phyloP scores from a whole-genome alignment of 2,113 vertebrate genomes.

The Syngnathus scovelli region DNA sequence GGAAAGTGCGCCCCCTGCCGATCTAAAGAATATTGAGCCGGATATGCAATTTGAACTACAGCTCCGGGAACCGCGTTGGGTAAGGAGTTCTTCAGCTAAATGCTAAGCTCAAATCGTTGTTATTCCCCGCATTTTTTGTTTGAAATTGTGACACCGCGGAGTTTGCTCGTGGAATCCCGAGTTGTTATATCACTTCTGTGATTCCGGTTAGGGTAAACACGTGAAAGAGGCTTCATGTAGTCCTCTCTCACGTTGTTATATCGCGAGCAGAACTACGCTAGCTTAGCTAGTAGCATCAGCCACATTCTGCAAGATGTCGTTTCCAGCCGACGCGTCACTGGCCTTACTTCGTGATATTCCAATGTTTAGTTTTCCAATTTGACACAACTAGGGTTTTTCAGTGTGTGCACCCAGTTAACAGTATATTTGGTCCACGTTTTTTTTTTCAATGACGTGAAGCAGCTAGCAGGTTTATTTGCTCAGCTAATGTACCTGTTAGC shows the following conservation, averaged over 20 bases:
- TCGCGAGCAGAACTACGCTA: constrained; percentile 16
- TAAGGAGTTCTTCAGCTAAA: constrained; percentile 47
- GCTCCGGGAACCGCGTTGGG: constrained; percentile 63
- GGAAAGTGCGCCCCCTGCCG: constrained; percentile 19
- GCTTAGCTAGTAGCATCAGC: constrained; percentile 29
- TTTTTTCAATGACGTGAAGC: constrained; percentile 21
- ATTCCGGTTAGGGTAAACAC: neutral
- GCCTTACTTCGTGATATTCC: neutral
- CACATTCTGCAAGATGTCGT: constrained; percentile 31
- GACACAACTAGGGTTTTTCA: neutral
- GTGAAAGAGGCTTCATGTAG: neutral
- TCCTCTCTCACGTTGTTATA: neutral
- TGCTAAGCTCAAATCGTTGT: neutral
- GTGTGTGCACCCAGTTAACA: too few relatives aligned
- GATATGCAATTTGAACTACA: constrained; percentile 51
- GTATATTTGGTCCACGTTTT: neutral
- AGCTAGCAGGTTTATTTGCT: constrained; percentile 15
- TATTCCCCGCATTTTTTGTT: neutral
- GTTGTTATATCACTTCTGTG: neutral
- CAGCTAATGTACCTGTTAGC: constrained; percentile 5
- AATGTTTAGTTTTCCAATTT: neutral
- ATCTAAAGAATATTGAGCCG: constrained; percentile 45
- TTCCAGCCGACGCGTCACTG: neutral
- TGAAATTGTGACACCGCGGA: neutral
- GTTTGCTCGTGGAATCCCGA: neutral